Conservation (phyloP, 2,113 vertebrate species). For the Panthera leo region DNA sequence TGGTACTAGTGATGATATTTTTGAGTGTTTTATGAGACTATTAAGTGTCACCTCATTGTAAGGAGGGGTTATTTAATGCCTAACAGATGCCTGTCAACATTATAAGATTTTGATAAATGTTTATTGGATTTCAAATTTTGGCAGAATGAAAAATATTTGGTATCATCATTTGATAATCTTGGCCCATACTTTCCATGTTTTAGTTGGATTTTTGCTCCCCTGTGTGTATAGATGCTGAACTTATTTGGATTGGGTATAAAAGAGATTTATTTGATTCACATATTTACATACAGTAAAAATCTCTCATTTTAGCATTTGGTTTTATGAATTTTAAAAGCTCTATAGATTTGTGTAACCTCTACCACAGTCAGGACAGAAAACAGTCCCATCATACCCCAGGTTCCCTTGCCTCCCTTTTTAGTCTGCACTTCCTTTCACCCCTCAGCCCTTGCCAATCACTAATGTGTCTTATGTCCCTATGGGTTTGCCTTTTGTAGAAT, state of each 20-base stretch:
- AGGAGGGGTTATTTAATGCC: not conserved
- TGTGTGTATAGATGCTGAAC: not conserved
- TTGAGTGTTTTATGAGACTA: not conserved
- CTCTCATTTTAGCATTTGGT: not conserved
- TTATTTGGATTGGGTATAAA: not conserved
- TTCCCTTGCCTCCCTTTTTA: not conserved
- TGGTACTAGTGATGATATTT: not conserved
- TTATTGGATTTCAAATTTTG: conserved; percentile 9
- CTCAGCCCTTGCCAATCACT: not conserved
- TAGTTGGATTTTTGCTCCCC: not conserved
- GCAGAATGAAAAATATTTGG: not conserved
- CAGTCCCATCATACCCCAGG: not conserved
- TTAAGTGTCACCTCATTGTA: not conserved
- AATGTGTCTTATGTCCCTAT: not conserved
- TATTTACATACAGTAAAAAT: not conserved
- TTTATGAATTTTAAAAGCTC: not conserved
- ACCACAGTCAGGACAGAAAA: not conserved
- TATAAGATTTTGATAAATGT: not conserved
- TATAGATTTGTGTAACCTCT: not conserved
- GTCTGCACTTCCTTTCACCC: not conserved
- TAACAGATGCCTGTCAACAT: not conserved
- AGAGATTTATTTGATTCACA: not conserved
- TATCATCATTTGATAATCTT: not conserved
- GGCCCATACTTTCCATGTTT: not conserved
- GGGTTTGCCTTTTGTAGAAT: not conserved